These are phyloP conservation scores for Spatula clypeata DNA, from an alignment of 2,797 vertebrate genomes.

Conservation along the genomic window DNA sequence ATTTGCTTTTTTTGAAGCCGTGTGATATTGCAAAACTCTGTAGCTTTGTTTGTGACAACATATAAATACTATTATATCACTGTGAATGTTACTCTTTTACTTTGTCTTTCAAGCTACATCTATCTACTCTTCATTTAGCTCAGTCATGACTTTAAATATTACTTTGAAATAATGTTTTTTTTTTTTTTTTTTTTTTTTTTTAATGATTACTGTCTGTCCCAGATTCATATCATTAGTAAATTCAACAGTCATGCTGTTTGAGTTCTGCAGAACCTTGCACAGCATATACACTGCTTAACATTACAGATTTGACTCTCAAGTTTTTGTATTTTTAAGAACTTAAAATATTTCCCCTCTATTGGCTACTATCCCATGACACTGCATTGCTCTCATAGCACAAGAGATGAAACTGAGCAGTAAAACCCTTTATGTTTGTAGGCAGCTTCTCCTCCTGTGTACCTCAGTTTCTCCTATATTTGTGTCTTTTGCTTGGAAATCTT, in stretches of 20 bases:
- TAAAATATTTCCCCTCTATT: background rate
- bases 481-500: background rate
- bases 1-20: background rate
- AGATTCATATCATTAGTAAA: background rate
- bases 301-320: background rate
- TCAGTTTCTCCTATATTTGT: accelerated
- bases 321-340: accelerated
- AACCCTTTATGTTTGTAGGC: background rate
- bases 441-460: background rate
- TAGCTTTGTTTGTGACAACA: background rate
- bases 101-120: background rate
- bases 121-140: background rate
- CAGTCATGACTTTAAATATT: background rate
- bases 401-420: background rate
- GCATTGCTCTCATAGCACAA: accelerated
- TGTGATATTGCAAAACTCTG: background rate
- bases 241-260: background rate
- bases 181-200: too few relatives aligned
- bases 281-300: background rate
- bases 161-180: background rate
- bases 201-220: background rate
- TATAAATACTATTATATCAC: background rate
- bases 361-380: background rate
- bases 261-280: background rate
- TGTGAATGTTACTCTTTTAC: background rate